Conservation (phyloP, 2,113 vertebrate genomes). For the Prunella himalayana region DNA sequence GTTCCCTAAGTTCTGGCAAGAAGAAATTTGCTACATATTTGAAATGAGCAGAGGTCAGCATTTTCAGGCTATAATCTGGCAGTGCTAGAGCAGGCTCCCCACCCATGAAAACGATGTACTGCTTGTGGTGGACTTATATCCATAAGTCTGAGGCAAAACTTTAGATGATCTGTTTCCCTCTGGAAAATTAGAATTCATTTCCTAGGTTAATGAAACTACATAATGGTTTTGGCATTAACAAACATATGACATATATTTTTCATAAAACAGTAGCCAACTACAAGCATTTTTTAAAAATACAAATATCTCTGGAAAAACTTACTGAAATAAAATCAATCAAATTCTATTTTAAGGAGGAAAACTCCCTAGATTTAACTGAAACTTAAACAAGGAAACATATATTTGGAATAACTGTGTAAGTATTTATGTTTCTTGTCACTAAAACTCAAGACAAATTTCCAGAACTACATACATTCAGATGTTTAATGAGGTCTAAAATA, state of each 20-base stretch:
- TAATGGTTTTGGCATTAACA: neutral
- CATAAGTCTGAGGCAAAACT: neutral
- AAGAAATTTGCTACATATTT: neutral
- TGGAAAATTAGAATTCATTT: neutral
- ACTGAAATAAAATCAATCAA: neutral
- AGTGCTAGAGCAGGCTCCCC: neutral
- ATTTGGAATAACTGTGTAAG: neutral
- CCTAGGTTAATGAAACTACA: neutral
- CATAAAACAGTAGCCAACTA: neutral
- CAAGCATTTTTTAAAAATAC: neutral
- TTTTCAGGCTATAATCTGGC: neutral
- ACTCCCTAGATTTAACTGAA: neutral
- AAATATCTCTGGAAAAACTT: neutral
- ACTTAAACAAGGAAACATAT: neutral
- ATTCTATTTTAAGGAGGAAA: neutral
- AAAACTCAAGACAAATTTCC: neutral
- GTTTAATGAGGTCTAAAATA: neutral
- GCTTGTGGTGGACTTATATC: neutral
- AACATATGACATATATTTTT: neutral
- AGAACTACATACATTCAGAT: neutral
- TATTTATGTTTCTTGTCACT: neutral
- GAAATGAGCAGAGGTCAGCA: neutral
- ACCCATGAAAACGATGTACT: rapidly evolving
- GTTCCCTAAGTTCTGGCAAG: neutral
- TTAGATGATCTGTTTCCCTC: neutral